Percentiles rank a stretch among this genome's conserved stretches.
phyloP scores from a whole-genome alignment of 2,797 vertebrate genomes.

The Cirrhinus molitorella region DNA sequence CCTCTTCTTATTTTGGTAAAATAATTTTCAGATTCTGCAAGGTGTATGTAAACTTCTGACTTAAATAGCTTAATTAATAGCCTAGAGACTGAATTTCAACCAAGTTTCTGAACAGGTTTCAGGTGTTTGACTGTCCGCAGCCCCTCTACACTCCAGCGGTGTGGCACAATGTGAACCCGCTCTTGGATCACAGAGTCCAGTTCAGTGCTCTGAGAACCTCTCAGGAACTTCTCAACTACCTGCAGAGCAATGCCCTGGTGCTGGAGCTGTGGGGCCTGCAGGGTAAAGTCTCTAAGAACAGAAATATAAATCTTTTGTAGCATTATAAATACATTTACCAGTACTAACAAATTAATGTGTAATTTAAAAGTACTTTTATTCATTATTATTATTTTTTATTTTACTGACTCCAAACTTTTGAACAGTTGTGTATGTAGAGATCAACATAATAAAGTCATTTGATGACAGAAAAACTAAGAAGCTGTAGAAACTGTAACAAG shows the following conservation, averaged over 20 bases:
- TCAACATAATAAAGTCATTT: neutral
- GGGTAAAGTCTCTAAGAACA: conserved; percentile 70
- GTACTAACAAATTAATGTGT: neutral
- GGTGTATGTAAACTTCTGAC: too few relatives aligned
- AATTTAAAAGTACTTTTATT: neutral
- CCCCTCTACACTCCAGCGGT: conserved; percentile 82
- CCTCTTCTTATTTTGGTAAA: too few relatives aligned
- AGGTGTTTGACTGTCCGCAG: conserved; percentile 81
- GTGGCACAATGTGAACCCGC: conserved; percentile 85
- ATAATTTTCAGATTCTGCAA: too few relatives aligned
- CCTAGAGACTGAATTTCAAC: neutral
- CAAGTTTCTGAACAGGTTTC: conserved; percentile 75
- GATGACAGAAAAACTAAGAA: neutral
- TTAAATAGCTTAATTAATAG: too few relatives aligned
- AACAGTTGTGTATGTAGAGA: neutral
- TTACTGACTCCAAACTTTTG: neutral
- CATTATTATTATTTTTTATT: neutral
- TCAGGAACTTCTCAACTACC: conserved; percentile 82
- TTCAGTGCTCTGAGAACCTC: conserved; percentile 81
- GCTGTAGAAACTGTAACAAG: neutral
- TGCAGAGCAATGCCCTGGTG: conserved; percentile 87
- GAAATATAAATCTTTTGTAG: neutral
- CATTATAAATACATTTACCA: neutral
- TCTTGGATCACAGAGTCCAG: conserved; percentile 82
- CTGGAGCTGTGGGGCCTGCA: conserved; percentile 92